phyloP scores from a whole-genome alignment of 1,140 invertebrate species.

The Trichonephila inaurata region DNA sequence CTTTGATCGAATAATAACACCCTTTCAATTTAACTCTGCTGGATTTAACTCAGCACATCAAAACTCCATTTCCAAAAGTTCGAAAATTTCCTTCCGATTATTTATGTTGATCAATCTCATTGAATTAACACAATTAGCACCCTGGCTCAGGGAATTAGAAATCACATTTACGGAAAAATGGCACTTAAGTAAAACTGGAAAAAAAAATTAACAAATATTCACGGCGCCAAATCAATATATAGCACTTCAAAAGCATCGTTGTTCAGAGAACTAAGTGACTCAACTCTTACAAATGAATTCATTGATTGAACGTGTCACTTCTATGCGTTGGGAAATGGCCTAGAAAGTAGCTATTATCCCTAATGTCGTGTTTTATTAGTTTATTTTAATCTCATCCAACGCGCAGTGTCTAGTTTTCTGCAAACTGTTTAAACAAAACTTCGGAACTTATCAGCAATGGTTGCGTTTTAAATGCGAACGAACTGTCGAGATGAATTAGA shows the following conservation, averaged over 20 bases:
- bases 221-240: not conserved
- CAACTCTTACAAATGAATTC: not conserved
- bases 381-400: not conserved
- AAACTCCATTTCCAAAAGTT: not conserved
- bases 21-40: not conserved
- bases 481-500: not conserved
- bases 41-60: not conserved
- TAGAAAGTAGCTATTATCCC: not conserved
- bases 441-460: not conserved
- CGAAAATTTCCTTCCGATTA: not conserved
- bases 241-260: not conserved
- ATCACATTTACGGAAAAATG: not conserved
- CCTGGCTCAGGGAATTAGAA: not conserved
- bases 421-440: constrained; percentile 7
- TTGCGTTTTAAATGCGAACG: not conserved
- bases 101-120: not conserved
- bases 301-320: constrained; percentile 12
- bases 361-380: constrained; percentile 17
- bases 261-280: not conserved
- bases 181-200: not conserved
- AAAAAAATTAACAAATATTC: not conserved
- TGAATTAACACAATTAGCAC: constrained; percentile 3
- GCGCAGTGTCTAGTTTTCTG: not conserved
- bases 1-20: not conserved
- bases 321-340: not conserved